A percentile compares a stretch with the other conserved stretches of the same genome.
phyloP scores from a whole-genome alignment of 1,140 invertebrate genomes.

The Whitmania pigra region DNA sequence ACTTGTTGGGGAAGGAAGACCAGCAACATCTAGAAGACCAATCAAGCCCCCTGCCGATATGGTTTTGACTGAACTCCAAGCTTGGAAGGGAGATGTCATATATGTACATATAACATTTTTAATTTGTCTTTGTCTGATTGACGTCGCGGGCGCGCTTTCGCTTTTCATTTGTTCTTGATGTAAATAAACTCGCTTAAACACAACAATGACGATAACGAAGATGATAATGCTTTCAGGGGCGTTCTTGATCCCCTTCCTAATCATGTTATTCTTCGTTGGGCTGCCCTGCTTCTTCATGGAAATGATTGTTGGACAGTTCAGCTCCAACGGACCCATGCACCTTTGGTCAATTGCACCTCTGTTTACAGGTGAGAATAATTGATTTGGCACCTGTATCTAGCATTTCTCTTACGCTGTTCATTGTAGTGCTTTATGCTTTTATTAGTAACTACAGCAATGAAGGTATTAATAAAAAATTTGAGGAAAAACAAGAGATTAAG shows the following conservation, averaged over 20 bases:
- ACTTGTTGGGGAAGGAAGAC: too few species aligned
- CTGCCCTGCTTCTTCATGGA: constrained; percentile 62
- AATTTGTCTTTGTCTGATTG: too few species aligned
- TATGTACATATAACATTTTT: too few species aligned
- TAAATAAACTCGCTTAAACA: too few species aligned
- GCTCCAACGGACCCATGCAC: constrained; percentile 54
- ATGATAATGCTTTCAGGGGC: constrained; percentile 43
- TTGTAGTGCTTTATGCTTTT: neutral
- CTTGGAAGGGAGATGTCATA: too few species aligned
- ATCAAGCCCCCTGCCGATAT: too few species aligned
- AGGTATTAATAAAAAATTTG: too few species aligned
- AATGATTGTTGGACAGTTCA: constrained; percentile 61
- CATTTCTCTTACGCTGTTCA: neutral
- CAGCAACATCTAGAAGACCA: too few species aligned
- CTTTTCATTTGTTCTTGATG: too few species aligned
- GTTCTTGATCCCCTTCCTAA: constrained; percentile 56
- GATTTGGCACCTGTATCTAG: neutral
- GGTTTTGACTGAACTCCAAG: too few species aligned
- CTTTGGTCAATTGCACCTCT: constrained; percentile 66
- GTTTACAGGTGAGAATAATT: constrained; percentile 52
- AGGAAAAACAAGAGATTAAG: too few species aligned
- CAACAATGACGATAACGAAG: neutral
- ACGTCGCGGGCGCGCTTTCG: too few species aligned
- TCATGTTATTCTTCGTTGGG: constrained; percentile 52
- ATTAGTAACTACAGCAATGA: neutral